These are phyloP conservation scores for Drosophila nr. fundita DNA, from an alignment of 2,888 invertebrate species.

Conservation along the genomic window DNA sequence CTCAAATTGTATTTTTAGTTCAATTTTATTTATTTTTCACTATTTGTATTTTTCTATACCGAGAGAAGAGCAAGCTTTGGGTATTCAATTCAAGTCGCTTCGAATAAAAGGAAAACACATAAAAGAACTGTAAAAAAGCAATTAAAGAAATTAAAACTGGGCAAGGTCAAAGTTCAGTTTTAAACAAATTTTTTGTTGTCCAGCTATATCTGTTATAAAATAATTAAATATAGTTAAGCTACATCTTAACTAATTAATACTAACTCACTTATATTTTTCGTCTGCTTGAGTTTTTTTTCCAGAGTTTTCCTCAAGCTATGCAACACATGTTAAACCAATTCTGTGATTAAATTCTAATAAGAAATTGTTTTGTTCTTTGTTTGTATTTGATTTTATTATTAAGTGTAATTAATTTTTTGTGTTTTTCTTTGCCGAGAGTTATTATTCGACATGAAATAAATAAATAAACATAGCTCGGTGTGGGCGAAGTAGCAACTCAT, in stretches of 20 bases:
- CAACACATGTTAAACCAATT: not conserved
- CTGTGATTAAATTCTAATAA: not conserved
- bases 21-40: no score
- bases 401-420: not conserved
- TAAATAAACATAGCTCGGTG: not conserved
- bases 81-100: conserved; percentile 14
- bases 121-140: not conserved
- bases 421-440: not conserved
- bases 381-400: not conserved
- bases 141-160: not conserved
- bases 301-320: not conserved
- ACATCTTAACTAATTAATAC: not conserved
- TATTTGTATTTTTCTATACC: no score
- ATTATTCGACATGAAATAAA: not conserved
- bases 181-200: not conserved
- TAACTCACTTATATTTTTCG: not conserved
- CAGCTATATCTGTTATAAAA: not conserved
- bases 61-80: not conserved
- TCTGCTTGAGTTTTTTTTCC: not conserved
- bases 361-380: not conserved
- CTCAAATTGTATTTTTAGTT: no score
- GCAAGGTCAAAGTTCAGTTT: not conserved
- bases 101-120: not conserved
- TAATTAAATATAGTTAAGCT: not conserved
- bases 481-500: not conserved